A percentile compares a stretch with the other conserved stretches of the same genome.
Evolutionary conservation across 2,113 vertebrate species (phyloP).

Genomic region (Python bivittatus): DNA sequence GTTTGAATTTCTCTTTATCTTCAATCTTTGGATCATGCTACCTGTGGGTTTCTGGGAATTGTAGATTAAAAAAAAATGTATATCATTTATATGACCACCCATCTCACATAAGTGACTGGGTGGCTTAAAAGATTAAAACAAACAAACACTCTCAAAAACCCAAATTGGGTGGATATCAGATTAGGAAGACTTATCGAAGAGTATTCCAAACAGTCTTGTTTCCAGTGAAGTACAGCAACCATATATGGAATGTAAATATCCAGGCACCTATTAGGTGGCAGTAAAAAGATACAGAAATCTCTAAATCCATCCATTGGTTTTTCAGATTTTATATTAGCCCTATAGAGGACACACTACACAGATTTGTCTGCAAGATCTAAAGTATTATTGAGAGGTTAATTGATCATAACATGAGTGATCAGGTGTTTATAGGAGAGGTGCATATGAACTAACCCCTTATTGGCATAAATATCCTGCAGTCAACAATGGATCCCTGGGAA

Average conservation of each 20-base stretch:
- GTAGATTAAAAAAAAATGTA: neutral
- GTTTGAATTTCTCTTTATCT: neutral
- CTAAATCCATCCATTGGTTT: neutral
- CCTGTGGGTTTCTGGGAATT: neutral
- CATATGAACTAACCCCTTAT: neutral
- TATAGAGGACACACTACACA: neutral
- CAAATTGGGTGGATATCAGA: neutral
- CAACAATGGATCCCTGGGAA: neutral
- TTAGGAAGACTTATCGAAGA: neutral
- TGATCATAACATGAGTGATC: neutral
- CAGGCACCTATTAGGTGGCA: neutral
- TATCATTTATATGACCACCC: neutral
- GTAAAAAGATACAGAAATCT: neutral
- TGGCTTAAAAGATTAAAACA: neutral
- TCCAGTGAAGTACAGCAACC: neutral
- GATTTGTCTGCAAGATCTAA: neutral
- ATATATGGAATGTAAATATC: neutral
- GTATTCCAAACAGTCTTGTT: neutral
- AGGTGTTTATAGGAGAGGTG: neutral
- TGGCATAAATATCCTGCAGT: neutral
- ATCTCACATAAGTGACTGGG: neutral
- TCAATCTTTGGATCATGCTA: neutral
- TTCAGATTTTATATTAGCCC: neutral
- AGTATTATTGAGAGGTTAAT: neutral
- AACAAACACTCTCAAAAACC: neutral